Evolutionary conservation across 2,797 vertebrate genomes (phyloP).

Genomic region (Petrocephalus sullivani): DNA sequence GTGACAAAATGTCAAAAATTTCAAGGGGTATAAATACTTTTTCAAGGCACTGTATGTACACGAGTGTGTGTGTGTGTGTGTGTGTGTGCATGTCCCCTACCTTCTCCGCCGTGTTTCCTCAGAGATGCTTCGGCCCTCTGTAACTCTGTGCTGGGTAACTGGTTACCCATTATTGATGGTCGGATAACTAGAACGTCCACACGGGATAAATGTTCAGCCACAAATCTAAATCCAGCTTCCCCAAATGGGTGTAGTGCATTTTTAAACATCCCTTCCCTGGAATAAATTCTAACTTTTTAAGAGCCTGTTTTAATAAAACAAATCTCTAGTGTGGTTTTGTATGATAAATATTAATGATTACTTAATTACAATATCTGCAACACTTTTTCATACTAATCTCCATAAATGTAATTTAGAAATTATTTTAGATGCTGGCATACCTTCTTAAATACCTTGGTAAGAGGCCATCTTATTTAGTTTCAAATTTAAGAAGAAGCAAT

Average conservation of each 20-base stretch:
- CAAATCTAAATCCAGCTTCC: background rate
- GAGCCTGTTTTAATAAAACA: background rate
- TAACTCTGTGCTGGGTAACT: background rate
- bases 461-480: background rate
- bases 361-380: slow-evolving; percentile 9
- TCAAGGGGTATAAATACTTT: too few species aligned
- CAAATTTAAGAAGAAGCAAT: slow-evolving; percentile 15
- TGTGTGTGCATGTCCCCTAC: background rate
- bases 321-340: background rate
- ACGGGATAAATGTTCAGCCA: background rate
- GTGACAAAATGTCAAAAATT: too few species aligned
- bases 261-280: background rate
- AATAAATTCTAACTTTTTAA: background rate
- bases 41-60: too few species aligned
- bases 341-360: slow-evolving; percentile 15
- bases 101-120: background rate
- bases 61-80: too few species aligned
- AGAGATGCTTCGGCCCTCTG: background rate
- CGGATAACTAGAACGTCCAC: background rate
- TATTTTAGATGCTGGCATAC: background rate
- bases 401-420: slow-evolving; percentile 19
- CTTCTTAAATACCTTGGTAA: slow-evolving; percentile 10
- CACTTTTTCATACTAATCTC: background rate
- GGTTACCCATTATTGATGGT: background rate
- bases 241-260: background rate